Base-by-base conservation (phyloP, 1,140 invertebrate species). In the Drosophila sucinea region DNA sequence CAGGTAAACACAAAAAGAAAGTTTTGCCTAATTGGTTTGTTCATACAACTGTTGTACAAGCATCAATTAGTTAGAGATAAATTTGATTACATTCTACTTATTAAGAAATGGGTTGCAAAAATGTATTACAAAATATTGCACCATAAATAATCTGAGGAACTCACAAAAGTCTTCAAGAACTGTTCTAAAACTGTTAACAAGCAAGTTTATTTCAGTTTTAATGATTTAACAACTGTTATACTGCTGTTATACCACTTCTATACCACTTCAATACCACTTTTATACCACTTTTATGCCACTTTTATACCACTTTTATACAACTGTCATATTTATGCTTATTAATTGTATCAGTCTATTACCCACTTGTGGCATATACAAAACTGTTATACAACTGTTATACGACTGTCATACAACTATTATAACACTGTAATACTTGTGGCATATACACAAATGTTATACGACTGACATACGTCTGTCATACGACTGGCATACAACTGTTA, bases 41-140 rank as follows among this genome's bases (percentile, higher is more conserved):
- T 60, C 40, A 38, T 40, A 56, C 35, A 56, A 60, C 56, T 55
- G 33, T 67, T 75, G 30, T 75, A 67, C 58, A 29, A 58, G 38
- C 11, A 51, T 40, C 61, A 73, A 65, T 51, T 66, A 25, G 44
- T 40, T 40, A 40, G 8, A 3, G 11, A 11, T 10, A 8, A 1
- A 40, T 40, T 40, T 10, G 11, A 35, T 10, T 38, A 38, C 1
- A 38, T 38, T 38, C 11, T 17, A 17, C 17, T 17, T 17, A 17
- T 17, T 17, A 17, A 17, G 17, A 17, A 17, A 17, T 17, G 17
- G 17, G 17, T 17, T 17, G 17, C 17, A 17, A 17, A 17, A 17
- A 17, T 17, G 17, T 17, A 17, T 17, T 17, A 17, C 17, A 17
- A 17, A 17, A 17, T 17, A 17, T 17, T 17, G 17, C 17, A 17